Base-by-base conservation (phyloP, 2,888 invertebrate genomes). In the Elysia crispata region DNA sequence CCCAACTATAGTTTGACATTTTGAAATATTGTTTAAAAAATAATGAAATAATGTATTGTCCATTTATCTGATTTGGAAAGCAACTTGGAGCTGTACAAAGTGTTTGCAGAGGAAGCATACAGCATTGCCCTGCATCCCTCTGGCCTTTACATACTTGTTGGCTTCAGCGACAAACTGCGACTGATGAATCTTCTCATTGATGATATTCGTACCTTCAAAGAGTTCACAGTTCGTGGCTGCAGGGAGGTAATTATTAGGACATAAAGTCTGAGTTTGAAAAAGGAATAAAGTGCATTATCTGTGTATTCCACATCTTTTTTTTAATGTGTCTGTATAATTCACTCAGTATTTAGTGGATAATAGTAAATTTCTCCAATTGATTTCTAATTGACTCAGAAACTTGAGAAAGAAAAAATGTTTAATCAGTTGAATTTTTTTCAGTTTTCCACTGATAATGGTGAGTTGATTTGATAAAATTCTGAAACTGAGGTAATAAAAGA, bases 101-200 rank as follows among this genome's bases (percentile, higher is more conserved):
- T 95, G 86, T 98, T 97, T 90, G 90, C 92, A 84, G 97, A 98
- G 88, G 96, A 96, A 88, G 94, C 97, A 33, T 95, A 94, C 89
- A 95, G 95, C 80, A 94, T 96, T 6, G 94, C 95, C n/a, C 90
- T 96, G 0, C 96, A 96, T 92, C 95, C 96, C 0, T 90, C 90
- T 50, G 97, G 97, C 5, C 94, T 97, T 0, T 97, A 97, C 91
- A 95, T 96, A 1, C 95, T 97, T 64, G 95, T 97, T 50, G 97
- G 97, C 0, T 98, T 98, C 92, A 95, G 96, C 0, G 97, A 98
- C 91, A 97, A 97, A 92, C 93, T 98, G 1, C 94, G 97, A 73
- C 95, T 97, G 85, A 95, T 97, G 94, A 96, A 96, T 80, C 95
- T 98, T 31, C 94, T 97, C 84, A 95, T 97, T 87, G 97, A 98